Percentiles rank a stretch among this genome's conserved stretches.
Conservation (phyloP, 2,113 vertebrate species). For the Hystrix cristata region DNA sequence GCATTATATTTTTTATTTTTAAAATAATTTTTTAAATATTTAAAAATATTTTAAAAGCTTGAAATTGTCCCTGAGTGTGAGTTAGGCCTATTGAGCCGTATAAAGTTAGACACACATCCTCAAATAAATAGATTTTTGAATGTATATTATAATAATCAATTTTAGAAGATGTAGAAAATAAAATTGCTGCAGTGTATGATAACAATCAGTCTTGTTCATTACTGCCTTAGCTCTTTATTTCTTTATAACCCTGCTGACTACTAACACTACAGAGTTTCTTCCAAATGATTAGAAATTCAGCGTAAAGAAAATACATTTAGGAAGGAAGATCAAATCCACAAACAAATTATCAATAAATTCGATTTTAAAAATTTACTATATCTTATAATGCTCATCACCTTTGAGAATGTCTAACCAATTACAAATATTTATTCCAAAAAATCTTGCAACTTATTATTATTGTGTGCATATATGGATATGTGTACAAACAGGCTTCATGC, state of each 20-base stretch:
- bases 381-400: background rate
- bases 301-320: background rate
- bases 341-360: conserved; percentile 8
- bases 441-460: background rate
- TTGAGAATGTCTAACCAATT: background rate
- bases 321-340: background rate
- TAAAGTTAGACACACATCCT: background rate
- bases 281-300: background rate
- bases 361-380: background rate
- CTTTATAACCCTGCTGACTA: background rate
- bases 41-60: background rate
- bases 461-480: background rate
- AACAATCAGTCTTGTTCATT: background rate
- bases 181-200: background rate
- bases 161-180: background rate
- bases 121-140: background rate
- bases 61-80: background rate
- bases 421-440: background rate
- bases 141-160: background rate
- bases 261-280: background rate
- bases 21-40: background rate
- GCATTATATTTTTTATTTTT: background rate
- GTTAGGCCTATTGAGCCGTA: background rate
- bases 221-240: background rate
- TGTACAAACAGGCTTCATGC: background rate